Percentiles rank a stretch among this genome's conserved stretches.
These are phyloP conservation scores for Apostichopus parvimensis DNA, from an alignment of 35 echinoderm and acorn worm genomes.

Conservation along the genomic window DNA sequence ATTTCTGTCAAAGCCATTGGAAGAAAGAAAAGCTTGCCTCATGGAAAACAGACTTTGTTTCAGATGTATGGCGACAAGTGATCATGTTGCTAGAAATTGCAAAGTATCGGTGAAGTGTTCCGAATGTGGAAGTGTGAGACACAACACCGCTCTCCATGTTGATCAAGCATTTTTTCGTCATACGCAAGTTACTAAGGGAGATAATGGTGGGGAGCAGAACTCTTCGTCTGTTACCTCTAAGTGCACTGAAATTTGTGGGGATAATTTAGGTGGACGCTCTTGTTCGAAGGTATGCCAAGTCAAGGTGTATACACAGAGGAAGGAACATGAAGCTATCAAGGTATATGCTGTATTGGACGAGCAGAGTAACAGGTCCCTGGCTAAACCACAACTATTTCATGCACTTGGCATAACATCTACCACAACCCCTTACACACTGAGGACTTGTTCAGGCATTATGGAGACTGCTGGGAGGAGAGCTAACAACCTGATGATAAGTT, in stretches of 20 bases:
- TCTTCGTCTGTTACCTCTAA: constrained; percentile 7
- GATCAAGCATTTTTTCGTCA: neutral
- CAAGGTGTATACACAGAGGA: constrained; percentile 20
- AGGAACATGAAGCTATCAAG: constrained; percentile 24
- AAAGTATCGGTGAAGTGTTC: constrained; percentile 22
- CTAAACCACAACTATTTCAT: constrained; percentile 31
- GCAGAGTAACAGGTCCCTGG: constrained; percentile 62
- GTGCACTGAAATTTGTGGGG: constrained; percentile 55
- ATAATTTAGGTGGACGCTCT: constrained; percentile 28
- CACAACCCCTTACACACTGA: constrained; percentile 8
- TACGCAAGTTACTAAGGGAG: neutral
- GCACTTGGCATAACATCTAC: neutral
- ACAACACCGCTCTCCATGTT: constrained; percentile 10
- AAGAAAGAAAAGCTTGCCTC: constrained; percentile 48
- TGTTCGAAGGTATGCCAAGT: constrained; percentile 58
- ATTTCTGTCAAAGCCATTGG: constrained; percentile 41
- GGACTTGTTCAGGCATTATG: constrained; percentile 39
- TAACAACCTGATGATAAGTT: constrained; percentile 25
- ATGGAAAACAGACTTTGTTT: constrained; percentile 53
- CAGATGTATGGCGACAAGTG: constrained; percentile 14
- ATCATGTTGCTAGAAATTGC: constrained; percentile 54
- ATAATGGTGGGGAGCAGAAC: constrained; percentile 36
- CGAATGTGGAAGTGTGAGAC: constrained; percentile 24
- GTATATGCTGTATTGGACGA: constrained; percentile 74
- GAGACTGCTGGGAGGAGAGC: constrained; percentile 5